Conservation (phyloP, 2,113 vertebrate species). For the Corvus cornix region DNA sequence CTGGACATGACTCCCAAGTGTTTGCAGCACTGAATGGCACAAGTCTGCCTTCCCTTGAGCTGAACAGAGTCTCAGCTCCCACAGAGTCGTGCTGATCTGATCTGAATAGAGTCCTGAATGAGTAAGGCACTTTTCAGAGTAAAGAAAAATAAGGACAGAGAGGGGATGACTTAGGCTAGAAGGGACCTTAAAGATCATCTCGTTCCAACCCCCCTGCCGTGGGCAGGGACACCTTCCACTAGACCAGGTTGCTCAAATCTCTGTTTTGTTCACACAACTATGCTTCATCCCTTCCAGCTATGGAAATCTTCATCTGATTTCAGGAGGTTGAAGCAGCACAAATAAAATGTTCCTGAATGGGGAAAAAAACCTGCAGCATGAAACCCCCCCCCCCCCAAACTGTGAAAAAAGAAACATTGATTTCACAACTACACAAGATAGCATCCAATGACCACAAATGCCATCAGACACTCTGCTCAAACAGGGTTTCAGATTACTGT, state of each 20-base stretch:
- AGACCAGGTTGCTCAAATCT: not conserved
- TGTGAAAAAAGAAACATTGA: not conserved
- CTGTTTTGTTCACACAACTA: not conserved
- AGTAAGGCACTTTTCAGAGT: not conserved
- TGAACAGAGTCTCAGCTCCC: not conserved
- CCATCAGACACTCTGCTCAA: not conserved
- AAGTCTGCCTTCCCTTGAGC: not conserved
- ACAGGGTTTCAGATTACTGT: not conserved
- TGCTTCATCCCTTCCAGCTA: not conserved
- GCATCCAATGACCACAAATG: not conserved
- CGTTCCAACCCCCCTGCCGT: not conserved
- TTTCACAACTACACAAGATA: not conserved
- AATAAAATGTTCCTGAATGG: not conserved
- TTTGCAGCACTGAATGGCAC: not conserved
- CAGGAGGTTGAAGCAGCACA: not conserved
- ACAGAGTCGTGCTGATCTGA: not conserved
- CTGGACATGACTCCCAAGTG: not conserved
- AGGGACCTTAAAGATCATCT: not conserved
- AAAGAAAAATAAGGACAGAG: not conserved
- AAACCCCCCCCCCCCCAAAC: accelerated
- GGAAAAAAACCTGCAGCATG: not conserved
- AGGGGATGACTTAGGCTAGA: not conserved
- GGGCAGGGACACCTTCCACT: not conserved
- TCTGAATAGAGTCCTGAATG: not conserved
- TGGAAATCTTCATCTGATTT: not conserved